Conservation (phyloP, 2,113 vertebrate genomes). For the Marmota flaviventris region DNA sequence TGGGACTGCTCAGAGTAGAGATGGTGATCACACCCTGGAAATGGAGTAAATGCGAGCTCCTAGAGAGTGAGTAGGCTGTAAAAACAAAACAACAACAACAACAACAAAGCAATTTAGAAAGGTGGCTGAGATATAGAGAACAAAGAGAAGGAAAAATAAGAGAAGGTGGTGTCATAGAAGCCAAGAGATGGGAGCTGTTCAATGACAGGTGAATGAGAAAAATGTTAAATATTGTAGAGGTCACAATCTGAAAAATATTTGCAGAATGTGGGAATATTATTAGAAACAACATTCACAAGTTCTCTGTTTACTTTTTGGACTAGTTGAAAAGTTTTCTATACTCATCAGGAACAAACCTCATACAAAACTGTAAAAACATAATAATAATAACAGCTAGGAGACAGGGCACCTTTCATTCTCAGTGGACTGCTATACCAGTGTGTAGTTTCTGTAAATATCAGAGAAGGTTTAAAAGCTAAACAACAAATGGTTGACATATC, state of each 20-base stretch:
- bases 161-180: not conserved
- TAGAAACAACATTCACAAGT: not conserved
- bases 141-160: conserved; percentile 14
- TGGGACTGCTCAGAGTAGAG: not conserved
- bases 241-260: not conserved
- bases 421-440: not conserved
- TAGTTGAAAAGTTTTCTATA: not conserved
- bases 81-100: not conserved
- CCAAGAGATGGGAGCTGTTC: not conserved
- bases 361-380: conserved; percentile 11
- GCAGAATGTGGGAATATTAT: not conserved
- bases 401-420: not conserved
- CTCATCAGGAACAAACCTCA: not conserved
- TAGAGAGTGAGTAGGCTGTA: not conserved
- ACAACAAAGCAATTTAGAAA: not conserved
- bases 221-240: not conserved
- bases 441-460: conserved; percentile 40
- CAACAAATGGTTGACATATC: not conserved
- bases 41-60: not conserved
- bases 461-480: conserved; percentile 53
- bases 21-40: not conserved
- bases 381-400: not conserved
- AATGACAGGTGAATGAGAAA: not conserved
- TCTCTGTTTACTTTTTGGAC: not conserved
- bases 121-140: not conserved